Evolutionary conservation across 2,888 invertebrate genomes (phyloP).

Genomic region (Andrena hattorfiana): DNA sequence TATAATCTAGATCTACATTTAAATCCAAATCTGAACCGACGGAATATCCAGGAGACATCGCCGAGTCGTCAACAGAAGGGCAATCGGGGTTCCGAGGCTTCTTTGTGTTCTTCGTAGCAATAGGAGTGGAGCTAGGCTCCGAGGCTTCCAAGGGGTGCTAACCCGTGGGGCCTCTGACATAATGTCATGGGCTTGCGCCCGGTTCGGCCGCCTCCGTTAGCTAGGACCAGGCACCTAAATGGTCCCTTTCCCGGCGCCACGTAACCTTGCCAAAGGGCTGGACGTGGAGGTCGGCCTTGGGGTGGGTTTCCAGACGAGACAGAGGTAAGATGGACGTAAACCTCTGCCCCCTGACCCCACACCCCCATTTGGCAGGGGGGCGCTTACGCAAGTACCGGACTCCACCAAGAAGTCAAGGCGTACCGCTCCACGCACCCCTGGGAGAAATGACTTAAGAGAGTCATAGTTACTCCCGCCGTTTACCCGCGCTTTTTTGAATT

Average conservation of each 20-base stretch:
- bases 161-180: not conserved
- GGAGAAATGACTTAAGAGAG: not conserved
- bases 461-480: conserved; percentile 86
- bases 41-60: conserved; percentile 8
- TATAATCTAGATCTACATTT: not conserved
- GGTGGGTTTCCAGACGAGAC: no score
- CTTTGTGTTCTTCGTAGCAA: conserved; percentile 11
- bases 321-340: no score
- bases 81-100: conserved; percentile 25
- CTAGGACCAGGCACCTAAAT: not conserved
- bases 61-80: conserved; percentile 27
- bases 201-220: not conserved
- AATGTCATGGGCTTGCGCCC: conserved; percentile 1
- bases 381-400: no score
- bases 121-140: conserved; percentile 4
- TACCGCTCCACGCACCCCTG: no score
- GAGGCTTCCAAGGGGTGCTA: conserved; percentile 2
- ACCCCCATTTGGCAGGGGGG: no score
- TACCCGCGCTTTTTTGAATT: conserved; percentile 88
- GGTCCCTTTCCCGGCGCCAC: not conserved
- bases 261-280: no score
- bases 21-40: not conserved
- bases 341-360: no score
- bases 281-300: no score
- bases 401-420: no score